A percentile compares a stretch with the other conserved stretches of the same genome.
Conservation (phyloP, 2,797 vertebrate genomes). For the Typhlichthys eigenmanni region DNA sequence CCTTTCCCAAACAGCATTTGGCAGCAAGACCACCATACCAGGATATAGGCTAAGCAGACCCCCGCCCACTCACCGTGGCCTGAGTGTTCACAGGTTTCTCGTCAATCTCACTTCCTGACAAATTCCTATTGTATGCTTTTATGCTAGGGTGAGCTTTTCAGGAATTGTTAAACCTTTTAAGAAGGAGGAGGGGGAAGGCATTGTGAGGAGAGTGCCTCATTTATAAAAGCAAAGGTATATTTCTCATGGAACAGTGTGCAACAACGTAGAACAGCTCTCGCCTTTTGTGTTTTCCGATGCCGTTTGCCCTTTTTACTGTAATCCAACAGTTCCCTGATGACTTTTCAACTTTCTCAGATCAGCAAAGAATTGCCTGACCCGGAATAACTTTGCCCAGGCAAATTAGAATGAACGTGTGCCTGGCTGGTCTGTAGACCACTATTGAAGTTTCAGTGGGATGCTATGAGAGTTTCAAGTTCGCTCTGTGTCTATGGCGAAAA, state of each 20-base stretch:
- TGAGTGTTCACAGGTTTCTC: no score
- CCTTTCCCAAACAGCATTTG: no score
- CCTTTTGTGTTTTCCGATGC: conserved; percentile 58
- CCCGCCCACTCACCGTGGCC: no score
- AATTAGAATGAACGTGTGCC: conserved; percentile 36
- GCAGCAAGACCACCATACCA: no score
- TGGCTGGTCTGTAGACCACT: not conserved
- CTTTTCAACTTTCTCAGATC: conserved; percentile 25
- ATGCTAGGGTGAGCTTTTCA: conserved; percentile 72
- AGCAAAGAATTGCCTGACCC: conserved; percentile 31
- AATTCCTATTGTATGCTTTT: conserved; percentile 65
- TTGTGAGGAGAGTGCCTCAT: conserved; percentile 53
- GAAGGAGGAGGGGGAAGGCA: conserved; percentile 56
- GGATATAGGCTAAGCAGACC: no score
- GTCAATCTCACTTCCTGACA: conserved; percentile 23
- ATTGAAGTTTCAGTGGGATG: no score
- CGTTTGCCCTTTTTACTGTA: conserved; percentile 42
- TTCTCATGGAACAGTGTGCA: conserved; percentile 67
- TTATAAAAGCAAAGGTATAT: conserved; percentile 64
- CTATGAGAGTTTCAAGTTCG: no score
- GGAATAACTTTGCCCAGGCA: conserved; percentile 59
- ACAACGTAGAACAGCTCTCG: conserved; percentile 56
- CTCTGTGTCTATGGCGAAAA: no score
- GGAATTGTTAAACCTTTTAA: conserved; percentile 75
- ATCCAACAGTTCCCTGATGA: conserved; percentile 42